A percentile compares a stretch with the other conserved stretches of the same genome.
Conservation (phyloP, 2,113 vertebrate species). For the Pongo abelii region DNA sequence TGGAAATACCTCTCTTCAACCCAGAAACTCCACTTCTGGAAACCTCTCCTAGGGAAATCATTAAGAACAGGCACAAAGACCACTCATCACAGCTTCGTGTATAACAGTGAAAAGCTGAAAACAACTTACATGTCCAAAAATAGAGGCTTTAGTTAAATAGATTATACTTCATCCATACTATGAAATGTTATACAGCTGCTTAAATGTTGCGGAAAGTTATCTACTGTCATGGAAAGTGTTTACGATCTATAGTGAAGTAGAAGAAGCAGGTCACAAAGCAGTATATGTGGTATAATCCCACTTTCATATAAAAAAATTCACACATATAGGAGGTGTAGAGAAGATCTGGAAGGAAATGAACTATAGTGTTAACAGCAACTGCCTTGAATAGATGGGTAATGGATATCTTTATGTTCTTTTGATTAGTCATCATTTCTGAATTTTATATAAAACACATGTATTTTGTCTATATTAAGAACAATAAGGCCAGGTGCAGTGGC, state of each 20-base stretch:
- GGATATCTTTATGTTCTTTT: neutral
- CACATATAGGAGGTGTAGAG: neutral
- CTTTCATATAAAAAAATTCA: neutral
- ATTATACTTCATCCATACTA: neutral
- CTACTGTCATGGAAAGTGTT: neutral
- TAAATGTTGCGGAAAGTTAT: neutral
- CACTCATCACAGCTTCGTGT: neutral
- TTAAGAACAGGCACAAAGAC: neutral
- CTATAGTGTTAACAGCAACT: neutral
- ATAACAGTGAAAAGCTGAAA: neutral
- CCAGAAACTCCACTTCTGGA: conserved; percentile 4
- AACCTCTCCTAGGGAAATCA: neutral
- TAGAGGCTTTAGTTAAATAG: neutral
- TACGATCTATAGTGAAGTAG: neutral
- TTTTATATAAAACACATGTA: neutral
- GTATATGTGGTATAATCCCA: neutral
- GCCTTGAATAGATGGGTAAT: neutral
- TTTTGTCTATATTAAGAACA: neutral
- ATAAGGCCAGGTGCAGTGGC: neutral
- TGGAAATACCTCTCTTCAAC: neutral
- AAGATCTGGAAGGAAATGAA: neutral
- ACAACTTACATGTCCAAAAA: neutral
- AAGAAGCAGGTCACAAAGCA: neutral
- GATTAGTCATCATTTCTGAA: neutral
- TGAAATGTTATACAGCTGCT: neutral